Percentiles rank a stretch among this genome's conserved stretches.
phyloP scores from a whole-genome alignment of 2,888 invertebrate genomes.

The Strigamia maritima region DNA sequence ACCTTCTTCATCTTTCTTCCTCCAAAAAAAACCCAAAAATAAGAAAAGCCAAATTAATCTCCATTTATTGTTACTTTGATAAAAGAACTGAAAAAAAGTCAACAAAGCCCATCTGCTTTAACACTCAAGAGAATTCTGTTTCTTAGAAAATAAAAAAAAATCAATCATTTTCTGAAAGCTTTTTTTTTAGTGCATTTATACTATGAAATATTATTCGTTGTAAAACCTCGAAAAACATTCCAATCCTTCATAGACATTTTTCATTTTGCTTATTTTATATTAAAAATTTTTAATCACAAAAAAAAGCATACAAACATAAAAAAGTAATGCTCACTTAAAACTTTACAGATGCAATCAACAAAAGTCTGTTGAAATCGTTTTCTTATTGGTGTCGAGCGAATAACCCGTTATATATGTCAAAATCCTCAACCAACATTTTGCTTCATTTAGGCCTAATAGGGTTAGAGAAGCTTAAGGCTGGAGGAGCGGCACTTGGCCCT shows the following conservation, averaged over 20 bases:
- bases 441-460: neutral
- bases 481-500: neutral
- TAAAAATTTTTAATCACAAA: neutral
- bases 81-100: neutral
- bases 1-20: too few relatives aligned
- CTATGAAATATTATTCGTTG: neutral
- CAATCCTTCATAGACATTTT: neutral
- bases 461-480: conserved; percentile 4
- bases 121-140: neutral
- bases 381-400: neutral
- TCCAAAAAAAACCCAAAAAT: neutral
- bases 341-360: neutral
- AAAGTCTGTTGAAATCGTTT: neutral
- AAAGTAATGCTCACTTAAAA: neutral
- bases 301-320: neutral
- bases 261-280: neutral
- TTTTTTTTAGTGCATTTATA: neutral
- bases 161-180: conserved; percentile 4
- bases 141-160: conserved; percentile 4
- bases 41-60: neutral
- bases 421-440: conserved; percentile 4
- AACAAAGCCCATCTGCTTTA: neutral
- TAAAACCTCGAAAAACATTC: neutral
- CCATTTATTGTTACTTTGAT: neutral
- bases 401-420: neutral